Conservation (phyloP, 1,140 invertebrate genomes). For the Lasioglossum baleicum region DNA sequence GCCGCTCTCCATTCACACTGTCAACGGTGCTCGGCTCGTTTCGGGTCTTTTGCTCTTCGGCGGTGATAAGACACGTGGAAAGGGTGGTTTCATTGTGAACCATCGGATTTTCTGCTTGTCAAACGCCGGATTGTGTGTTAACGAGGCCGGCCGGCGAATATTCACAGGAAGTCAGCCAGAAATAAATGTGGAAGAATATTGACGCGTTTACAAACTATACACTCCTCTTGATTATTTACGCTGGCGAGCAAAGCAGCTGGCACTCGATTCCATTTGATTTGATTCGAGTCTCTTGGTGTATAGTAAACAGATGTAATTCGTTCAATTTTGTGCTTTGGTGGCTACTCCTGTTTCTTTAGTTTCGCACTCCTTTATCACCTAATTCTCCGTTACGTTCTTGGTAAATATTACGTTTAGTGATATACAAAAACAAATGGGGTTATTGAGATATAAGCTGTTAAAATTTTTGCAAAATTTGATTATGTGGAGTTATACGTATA, state of each 20-base stretch:
- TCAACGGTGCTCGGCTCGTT: background rate
- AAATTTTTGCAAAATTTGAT: too few species aligned
- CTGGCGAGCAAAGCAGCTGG: background rate
- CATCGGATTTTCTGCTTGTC: constrained; percentile 45
- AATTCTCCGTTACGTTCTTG: too few species aligned
- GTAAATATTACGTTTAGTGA: too few species aligned
- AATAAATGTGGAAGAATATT: constrained; percentile 1
- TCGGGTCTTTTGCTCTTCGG: constrained; percentile 3
- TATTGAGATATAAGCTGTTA: too few species aligned
- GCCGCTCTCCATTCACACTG: constrained; percentile 18
- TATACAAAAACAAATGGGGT: too few species aligned
- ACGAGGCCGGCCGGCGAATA: background rate
- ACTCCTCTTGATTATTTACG: too few species aligned
- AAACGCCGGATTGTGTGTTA: background rate
- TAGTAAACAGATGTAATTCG: background rate
- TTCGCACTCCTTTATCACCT: too few species aligned
- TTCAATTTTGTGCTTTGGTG: too few species aligned
- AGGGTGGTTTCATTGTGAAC: constrained; percentile 8
- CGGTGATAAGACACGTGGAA: constrained; percentile 15
- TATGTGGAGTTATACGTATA: too few species aligned
- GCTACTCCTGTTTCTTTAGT: too few species aligned
- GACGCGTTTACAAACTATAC: too few species aligned
- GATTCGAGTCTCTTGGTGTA: background rate
- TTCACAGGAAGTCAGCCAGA: background rate
- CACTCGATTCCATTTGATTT: background rate